A percentile compares a stretch with the other conserved stretches of the same genome.
phyloP scores from a whole-genome alignment of 2,888 invertebrate genomes.

The Ectropis crepuscularia region DNA sequence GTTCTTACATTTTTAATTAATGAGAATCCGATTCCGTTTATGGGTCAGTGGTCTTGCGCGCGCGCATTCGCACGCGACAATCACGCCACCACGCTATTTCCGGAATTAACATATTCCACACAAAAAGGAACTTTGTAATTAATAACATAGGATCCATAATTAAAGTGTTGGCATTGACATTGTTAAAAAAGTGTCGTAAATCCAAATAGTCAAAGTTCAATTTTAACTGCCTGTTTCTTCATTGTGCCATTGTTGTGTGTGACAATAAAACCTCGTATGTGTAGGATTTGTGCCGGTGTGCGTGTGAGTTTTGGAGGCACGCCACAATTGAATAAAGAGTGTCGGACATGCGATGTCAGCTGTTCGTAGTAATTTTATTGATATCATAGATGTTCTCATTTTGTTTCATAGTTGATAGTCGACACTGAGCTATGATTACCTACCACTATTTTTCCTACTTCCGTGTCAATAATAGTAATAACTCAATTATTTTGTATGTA shows the following conservation, averaged over 20 bases:
- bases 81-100: constrained; percentile 74
- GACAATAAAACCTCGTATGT: constrained; percentile 30
- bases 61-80: constrained; percentile 59
- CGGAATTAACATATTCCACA: constrained; percentile 44
- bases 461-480: no score
- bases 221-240: constrained; percentile 31
- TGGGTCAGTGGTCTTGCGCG: constrained; percentile 73
- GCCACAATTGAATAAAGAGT: constrained; percentile 50
- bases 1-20: constrained; percentile 17
- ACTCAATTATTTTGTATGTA: no score
- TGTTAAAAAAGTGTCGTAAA: constrained; percentile 44
- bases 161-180: background rate
- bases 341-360: constrained; percentile 43
- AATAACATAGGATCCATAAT: constrained; percentile 5
- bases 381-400: background rate
- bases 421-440: background rate
- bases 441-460: background rate
- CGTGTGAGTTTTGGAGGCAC: constrained; percentile 50
- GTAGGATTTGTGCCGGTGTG: constrained; percentile 40
- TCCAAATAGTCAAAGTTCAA: constrained; percentile 46
- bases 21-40: constrained; percentile 44
- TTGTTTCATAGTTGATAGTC: background rate
- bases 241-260: constrained; percentile 13
- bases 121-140: constrained; percentile 42
- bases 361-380: constrained; percentile 35